Base-by-base conservation (phyloP, 2,888 invertebrate species). In the Calameuta filiformis region DNA sequence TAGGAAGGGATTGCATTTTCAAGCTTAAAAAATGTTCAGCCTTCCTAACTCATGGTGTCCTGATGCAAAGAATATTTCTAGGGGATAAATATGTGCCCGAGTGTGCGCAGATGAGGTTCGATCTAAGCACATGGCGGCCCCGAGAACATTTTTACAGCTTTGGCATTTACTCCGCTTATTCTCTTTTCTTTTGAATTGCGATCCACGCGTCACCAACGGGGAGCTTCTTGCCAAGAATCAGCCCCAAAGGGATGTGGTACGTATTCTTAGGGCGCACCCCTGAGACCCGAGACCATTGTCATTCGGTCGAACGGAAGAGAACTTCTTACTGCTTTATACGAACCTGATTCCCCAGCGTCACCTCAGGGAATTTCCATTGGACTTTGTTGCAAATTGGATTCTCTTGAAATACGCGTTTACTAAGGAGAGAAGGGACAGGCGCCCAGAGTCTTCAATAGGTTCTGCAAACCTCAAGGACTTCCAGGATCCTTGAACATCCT, bases 51-150 rank as follows among this genome's bases (percentile, higher is more conserved):
- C 83, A 86, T 88, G 82, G 71, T 78, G 79, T 81, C 85, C 85
- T 84, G 83, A 35, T 85, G 81, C 37, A 9, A 73, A 76, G 82
- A 84, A 85, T 85, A 84, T 83, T 84, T 84, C 79, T 76, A 76
- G 81, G 81, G 79, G 81, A 81, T 82, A 81, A 33, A 84, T 82
- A 73, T n/a, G 35, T n/a, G 3, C 1, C 15, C 34, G n/a, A 30
- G 35, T n/a, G 34, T 35, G 74, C 74, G 74, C 35, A 9, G 12
- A 33, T 6, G 40, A 6, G 23, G 40, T 15, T 56, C 23, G 9
- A 23, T 9, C 6, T 56, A 23, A 33, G 33, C 3, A 3, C 15
- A 56, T 2, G 15, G 23, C 40, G 40, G 2, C 6, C 23, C 40
- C 15, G 23, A 56, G 40, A 56, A 56, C 9, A 23, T 23, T 56